These are phyloP conservation scores for Drosophila neotestacea DNA, from an alignment of 2,888 invertebrate species.

Conservation along the genomic window DNA sequence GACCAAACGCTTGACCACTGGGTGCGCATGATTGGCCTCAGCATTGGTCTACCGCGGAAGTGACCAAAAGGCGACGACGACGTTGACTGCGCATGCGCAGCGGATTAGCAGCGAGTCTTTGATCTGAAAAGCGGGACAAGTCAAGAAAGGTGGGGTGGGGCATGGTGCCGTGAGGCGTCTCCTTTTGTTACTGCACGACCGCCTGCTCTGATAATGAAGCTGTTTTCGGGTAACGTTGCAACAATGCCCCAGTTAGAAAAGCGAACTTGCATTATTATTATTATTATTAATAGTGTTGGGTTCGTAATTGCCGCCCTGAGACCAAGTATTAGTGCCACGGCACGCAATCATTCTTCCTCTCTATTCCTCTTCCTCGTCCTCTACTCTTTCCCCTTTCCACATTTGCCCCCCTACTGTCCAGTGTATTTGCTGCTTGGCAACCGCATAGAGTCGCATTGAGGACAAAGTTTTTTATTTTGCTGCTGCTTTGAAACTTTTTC, in stretches of 20 bases:
- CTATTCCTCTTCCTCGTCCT: neutral
- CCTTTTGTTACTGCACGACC: conserved; percentile 67
- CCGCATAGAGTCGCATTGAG: conserved; percentile 38
- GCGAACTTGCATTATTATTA: neutral
- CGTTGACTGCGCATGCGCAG: conserved; percentile 57
- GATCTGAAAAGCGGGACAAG: conserved; percentile 1
- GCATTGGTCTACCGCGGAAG: conserved; percentile 67
- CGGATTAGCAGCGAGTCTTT: conserved; percentile 45
- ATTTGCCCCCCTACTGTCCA: conserved; percentile 7
- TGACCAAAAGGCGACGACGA: conserved; percentile 64
- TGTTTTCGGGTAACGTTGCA: conserved; percentile 47
- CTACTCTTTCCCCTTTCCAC: neutral
- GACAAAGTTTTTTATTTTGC: conserved; percentile 25
- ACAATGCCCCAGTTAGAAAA: conserved; percentile 51
- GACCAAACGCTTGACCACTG: conserved; percentile 68
- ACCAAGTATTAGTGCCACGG: conserved; percentile 69
- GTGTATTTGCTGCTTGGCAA: conserved; percentile 40
- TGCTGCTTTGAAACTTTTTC: conserved; percentile 39
- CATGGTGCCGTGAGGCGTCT: conserved; percentile 3
- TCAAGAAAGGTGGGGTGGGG: neutral
- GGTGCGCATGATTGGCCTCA: conserved; percentile 66
- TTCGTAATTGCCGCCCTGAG: conserved; percentile 69
- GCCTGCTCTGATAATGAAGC: conserved; percentile 71
- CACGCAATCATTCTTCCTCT: conserved; percentile 50
- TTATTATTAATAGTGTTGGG: conserved; percentile 9